These are phyloP conservation scores for Mimas tiliae DNA, from an alignment of 2,888 invertebrate species.

Conservation along the genomic window DNA sequence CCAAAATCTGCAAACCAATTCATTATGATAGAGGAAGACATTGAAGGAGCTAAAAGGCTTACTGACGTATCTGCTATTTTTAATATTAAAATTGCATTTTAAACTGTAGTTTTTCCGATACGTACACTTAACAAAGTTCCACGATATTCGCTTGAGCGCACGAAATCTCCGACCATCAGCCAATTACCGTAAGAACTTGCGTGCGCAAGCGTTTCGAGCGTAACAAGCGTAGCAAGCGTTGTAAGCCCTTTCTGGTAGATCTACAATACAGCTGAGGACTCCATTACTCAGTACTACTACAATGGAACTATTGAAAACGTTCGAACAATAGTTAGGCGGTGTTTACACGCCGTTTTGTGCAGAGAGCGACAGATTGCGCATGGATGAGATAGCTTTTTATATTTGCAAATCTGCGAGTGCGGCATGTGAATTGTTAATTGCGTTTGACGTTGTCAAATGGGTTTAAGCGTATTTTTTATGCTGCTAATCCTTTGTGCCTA, in stretches of 20 bases:
- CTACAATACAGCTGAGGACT: slow-evolving; percentile 20
- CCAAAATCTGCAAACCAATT: too few species aligned
- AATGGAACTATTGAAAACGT: slow-evolving; percentile 64
- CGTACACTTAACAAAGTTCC: not conserved
- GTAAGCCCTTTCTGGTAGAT: slow-evolving; percentile 15
- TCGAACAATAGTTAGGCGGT: slow-evolving; percentile 66
- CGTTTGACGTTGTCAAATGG: slow-evolving; percentile 15
- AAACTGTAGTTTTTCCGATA: slow-evolving; percentile 2
- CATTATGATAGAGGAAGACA: too few species aligned
- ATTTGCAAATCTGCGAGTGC: slow-evolving; percentile 19
- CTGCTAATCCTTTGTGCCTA: not conserved
- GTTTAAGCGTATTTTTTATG: slow-evolving; percentile 10
- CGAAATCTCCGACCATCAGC: slow-evolving; percentile 9
- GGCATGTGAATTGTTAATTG: slow-evolving; percentile 13
- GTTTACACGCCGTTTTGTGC: slow-evolving; percentile 59
- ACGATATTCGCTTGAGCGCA: slow-evolving; percentile 6
- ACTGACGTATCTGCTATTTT: not conserved
- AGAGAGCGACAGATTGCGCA: slow-evolving; percentile 52
- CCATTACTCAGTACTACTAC: slow-evolving; percentile 35
- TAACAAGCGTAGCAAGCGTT: not conserved
- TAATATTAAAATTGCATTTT: not conserved
- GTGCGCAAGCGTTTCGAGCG: slow-evolving; percentile 13
- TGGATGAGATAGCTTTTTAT: slow-evolving; percentile 33
- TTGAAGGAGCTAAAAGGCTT: not conserved
- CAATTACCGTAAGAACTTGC: slow-evolving; percentile 23